Evolutionary conservation across 2,113 vertebrate species (phyloP).

Genomic region (Thunnus thynnus): DNA sequence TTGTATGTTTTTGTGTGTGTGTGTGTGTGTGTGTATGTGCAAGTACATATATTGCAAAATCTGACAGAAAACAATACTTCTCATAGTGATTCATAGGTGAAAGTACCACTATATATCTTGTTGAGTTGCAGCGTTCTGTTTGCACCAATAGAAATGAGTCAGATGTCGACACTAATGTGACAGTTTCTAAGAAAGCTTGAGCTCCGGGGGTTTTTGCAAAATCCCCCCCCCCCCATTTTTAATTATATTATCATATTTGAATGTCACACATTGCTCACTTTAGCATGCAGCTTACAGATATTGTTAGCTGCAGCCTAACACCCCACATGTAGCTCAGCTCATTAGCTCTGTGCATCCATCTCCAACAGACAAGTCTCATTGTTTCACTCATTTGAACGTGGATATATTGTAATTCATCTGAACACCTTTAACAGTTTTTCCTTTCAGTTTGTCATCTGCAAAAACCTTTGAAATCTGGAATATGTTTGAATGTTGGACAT

Average conservation of each 20-base stretch:
- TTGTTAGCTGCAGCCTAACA: neutral
- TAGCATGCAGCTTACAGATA: neutral
- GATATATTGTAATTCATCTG: neutral
- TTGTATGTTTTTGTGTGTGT: constrained; percentile 22
- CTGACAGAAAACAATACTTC: constrained; percentile 43
- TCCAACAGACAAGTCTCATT: neutral
- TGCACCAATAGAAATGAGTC: constrained; percentile 14
- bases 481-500: neutral
- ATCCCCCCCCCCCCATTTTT: neutral
- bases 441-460: neutral
- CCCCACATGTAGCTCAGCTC: neutral
- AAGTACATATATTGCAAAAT: constrained; percentile 48
- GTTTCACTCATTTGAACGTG: neutral
- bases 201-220: no score
- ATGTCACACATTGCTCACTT: neutral
- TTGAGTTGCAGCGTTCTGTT: constrained; percentile 1
- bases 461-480: neutral
- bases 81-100: constrained; percentile 60
- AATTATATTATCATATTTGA: constrained; percentile 17
- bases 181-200: neutral
- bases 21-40: constrained; percentile 20
- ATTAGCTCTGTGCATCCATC: neutral
- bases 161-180: neutral
- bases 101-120: constrained; percentile 16
- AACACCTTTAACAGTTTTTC: neutral